phyloP scores from a whole-genome alignment of 2,888 invertebrate genomes.

The Philereme transversata region DNA sequence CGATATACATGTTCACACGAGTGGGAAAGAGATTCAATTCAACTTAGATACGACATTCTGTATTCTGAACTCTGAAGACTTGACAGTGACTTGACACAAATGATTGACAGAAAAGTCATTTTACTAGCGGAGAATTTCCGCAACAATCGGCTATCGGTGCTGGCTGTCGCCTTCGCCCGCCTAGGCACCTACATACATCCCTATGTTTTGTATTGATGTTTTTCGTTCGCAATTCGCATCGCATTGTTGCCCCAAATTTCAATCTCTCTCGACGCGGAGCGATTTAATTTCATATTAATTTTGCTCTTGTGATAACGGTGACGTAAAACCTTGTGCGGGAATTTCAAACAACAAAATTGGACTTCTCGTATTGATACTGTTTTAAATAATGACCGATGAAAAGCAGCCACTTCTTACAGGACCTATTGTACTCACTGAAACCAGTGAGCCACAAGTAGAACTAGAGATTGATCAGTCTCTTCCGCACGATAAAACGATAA shows the following conservation, averaged over 20 bases:
- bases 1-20: no score
- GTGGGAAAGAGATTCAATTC: no score
- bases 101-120: background rate
- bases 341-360: constrained; percentile 17
- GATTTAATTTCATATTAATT: constrained; percentile 15
- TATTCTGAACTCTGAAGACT: no score
- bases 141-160: background rate
- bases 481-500: constrained; percentile 55
- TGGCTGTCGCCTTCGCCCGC: background rate
- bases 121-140: background rate
- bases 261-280: constrained; percentile 31
- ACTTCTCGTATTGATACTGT: background rate
- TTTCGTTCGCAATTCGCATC: constrained; percentile 14
- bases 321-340: constrained; percentile 42
- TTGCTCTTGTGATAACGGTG: constrained; percentile 15
- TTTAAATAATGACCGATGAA: constrained; percentile 85
- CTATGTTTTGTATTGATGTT: constrained; percentile 26
- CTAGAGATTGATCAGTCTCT: constrained; percentile 55
- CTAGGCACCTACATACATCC: background rate
- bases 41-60: no score
- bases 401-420: constrained; percentile 87
- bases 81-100: background rate
- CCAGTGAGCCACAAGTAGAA: constrained; percentile 66
- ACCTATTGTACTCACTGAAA: constrained; percentile 63
- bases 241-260: constrained; percentile 37